phyloP scores from a whole-genome alignment of 1,140 invertebrate genomes.

The Delia radicum region DNA sequence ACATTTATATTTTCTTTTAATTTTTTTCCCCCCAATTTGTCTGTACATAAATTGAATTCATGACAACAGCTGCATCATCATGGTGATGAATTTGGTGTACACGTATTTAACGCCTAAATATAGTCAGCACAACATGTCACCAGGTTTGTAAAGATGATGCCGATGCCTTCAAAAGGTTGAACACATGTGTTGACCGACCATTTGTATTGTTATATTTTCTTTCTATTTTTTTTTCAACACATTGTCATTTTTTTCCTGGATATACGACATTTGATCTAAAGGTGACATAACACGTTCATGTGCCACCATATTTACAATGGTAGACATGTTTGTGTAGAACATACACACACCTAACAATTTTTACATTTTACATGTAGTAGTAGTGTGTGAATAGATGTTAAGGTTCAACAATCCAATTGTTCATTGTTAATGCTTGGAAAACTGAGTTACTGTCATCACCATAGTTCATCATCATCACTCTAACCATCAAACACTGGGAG shows the following conservation, averaged over 20 bases:
- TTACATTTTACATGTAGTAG: background rate
- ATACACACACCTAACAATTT: background rate
- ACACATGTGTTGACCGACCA: background rate
- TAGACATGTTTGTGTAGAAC: background rate
- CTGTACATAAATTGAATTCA: background rate
- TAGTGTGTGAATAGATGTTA: background rate
- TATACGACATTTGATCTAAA: background rate
- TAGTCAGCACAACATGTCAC: background rate
- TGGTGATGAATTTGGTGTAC: background rate
- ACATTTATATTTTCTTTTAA: background rate
- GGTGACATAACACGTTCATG: constrained; percentile 6
- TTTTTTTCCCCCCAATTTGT: background rate
- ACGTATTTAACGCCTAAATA: background rate
- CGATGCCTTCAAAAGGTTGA: too few relatives aligned
- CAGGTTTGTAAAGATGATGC: background rate
- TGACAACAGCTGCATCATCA: background rate
- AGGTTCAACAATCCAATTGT: background rate
- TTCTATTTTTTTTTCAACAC: background rate
- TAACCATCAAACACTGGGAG: background rate
- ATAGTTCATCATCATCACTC: background rate
- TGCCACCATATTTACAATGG: background rate
- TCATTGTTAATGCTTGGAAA: background rate
- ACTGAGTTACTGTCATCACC: background rate
- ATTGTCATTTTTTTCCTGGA: background rate
- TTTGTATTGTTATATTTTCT: background rate